Evolutionary conservation across 2,113 vertebrate genomes (phyloP).

Genomic region (Isichthys henryi): DNA sequence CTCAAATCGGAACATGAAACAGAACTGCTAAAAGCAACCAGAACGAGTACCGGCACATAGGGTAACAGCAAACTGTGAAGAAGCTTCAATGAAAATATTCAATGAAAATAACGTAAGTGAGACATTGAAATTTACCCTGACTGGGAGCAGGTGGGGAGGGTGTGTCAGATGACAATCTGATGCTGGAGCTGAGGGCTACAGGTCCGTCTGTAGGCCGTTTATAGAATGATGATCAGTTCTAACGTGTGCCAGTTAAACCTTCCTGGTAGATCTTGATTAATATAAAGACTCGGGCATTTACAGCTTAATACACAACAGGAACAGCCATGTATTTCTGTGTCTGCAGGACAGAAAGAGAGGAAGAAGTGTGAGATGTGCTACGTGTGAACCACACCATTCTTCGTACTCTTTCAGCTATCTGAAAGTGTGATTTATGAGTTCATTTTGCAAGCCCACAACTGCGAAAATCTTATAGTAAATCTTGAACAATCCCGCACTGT

Average conservation of each 20-base stretch:
- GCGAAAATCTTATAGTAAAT: not conserved
- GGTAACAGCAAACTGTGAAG: not conserved
- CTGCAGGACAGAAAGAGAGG: not conserved
- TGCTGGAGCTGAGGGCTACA: not conserved
- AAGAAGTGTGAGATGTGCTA: not conserved
- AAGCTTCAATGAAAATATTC: too few relatives aligned
- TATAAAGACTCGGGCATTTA: not conserved
- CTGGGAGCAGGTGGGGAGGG: not conserved
- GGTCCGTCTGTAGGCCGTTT: not conserved
- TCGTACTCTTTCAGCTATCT: not conserved
- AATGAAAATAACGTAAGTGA: not conserved
- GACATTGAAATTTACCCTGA: not conserved
- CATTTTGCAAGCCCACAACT: not conserved
- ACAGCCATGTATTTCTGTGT: not conserved
- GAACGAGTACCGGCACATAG: not conserved
- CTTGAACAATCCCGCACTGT: not conserved
- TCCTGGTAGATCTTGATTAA: not conserved
- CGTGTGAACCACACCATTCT: not conserved
- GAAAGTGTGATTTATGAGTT: slow-evolving; percentile 15
- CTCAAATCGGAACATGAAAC: not conserved
- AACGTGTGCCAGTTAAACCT: not conserved
- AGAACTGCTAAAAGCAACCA: not conserved
- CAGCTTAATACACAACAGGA: not conserved
- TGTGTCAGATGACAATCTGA: not conserved
- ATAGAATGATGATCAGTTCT: not conserved